Evolutionary conservation across 2,113 vertebrate genomes (phyloP).

Genomic region (Plestiodon gilberti): DNA sequence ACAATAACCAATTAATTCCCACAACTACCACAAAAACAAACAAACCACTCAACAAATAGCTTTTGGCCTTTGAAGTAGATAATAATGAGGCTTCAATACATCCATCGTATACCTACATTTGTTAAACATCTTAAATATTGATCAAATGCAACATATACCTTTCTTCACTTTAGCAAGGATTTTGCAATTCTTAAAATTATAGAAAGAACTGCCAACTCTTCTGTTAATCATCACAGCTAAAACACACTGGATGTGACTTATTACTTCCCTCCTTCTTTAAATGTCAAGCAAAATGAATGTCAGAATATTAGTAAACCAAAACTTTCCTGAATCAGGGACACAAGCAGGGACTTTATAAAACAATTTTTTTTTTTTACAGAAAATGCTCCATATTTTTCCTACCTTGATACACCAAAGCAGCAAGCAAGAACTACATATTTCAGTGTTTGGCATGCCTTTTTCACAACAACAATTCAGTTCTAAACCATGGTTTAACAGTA

Average conservation of each 20-base stretch:
- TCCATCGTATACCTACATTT: slow-evolving; percentile 46
- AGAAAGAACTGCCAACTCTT: background rate
- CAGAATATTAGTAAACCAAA: background rate
- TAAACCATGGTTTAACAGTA: background rate
- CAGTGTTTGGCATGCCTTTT: background rate
- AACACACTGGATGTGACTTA: background rate
- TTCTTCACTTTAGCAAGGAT: background rate
- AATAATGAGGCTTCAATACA: slow-evolving; percentile 13
- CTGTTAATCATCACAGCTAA: background rate
- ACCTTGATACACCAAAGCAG: background rate
- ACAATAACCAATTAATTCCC: slow-evolving; percentile 16
- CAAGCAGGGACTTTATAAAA: background rate
- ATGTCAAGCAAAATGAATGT: background rate
- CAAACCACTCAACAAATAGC: background rate
- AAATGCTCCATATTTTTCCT: background rate
- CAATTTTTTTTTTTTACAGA: background rate
- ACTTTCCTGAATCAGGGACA: background rate
- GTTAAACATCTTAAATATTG: background rate
- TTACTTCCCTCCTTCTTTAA: background rate
- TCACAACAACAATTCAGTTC: background rate
- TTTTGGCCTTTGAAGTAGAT: background rate
- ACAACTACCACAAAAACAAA: background rate
- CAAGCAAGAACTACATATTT: background rate
- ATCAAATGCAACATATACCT: background rate
- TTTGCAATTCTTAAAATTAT: background rate